Percentiles rank a stretch among this genome's conserved stretches.
Evolutionary conservation across 1,140 invertebrate species (phyloP).

Genomic region (Orius insidiosus): DNA sequence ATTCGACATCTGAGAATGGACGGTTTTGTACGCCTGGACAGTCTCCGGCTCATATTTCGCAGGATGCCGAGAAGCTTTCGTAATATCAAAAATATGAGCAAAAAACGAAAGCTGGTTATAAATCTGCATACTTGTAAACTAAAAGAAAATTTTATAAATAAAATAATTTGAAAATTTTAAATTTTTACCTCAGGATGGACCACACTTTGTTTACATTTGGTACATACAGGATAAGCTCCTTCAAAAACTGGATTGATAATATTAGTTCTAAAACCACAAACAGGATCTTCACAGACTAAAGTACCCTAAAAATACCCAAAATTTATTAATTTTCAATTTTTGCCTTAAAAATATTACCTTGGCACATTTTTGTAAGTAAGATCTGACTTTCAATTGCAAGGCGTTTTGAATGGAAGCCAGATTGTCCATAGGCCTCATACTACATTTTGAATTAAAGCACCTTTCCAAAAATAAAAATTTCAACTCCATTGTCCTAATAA

Average conservation of each 20-base stretch:
- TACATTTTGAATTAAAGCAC: slow-evolving; percentile 50
- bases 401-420: slow-evolving; percentile 50
- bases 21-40: slow-evolving; percentile 31
- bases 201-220: slow-evolving; percentile 48
- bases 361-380: slow-evolving; percentile 57
- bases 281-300: slow-evolving; percentile 76
- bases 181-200: slow-evolving; percentile 45
- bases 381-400: slow-evolving; percentile 43
- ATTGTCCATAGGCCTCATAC: slow-evolving; percentile 39
- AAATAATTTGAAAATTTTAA: slow-evolving; percentile 9
- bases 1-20: slow-evolving; percentile 41
- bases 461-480: slow-evolving; percentile 32
- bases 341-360: slow-evolving; percentile 24
- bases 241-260: slow-evolving; percentile 41
- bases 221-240: slow-evolving; percentile 54
- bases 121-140: slow-evolving; percentile 40
- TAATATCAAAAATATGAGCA: slow-evolving; percentile 55
- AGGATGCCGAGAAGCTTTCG: slow-evolving; percentile 45
- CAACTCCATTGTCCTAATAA: slow-evolving; percentile 13
- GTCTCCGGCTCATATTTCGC: slow-evolving; percentile 28
- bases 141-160: slow-evolving; percentile 21
- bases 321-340: not conserved
- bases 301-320: slow-evolving; percentile 13
- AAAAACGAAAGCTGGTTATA: slow-evolving; percentile 77
- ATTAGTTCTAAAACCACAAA: slow-evolving; percentile 50